phyloP scores from a whole-genome alignment of 2,888 invertebrate genomes.

The Macroteleia sp. region DNA sequence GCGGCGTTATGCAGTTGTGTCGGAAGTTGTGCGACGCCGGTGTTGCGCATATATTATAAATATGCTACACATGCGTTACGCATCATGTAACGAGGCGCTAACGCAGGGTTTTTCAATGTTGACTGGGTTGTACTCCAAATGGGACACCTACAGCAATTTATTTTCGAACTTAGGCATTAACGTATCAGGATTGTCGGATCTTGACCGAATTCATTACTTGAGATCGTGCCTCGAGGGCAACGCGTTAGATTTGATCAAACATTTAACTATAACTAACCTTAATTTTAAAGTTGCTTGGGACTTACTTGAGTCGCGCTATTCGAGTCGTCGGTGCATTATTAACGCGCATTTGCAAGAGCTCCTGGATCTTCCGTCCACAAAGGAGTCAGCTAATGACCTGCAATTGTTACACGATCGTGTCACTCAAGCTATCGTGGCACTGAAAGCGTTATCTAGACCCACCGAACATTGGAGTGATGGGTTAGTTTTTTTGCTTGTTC shows the following conservation, averaged over 20 bases:
- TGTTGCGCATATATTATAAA: too few species aligned
- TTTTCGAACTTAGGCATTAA: neutral
- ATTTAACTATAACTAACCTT: constrained; percentile 22
- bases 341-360: constrained; percentile 29
- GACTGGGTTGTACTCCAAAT: constrained; percentile 9
- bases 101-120: too few species aligned
- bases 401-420: constrained; percentile 44
- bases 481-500: constrained; percentile 35
- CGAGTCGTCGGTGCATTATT: constrained; percentile 34
- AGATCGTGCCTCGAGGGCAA: constrained; percentile 3
- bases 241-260: constrained; percentile 12
- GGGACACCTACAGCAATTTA: constrained; percentile 6
- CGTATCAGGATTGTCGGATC: neutral
- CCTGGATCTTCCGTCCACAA: constrained; percentile 18
- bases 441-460: constrained; percentile 35
- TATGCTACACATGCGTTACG: too few species aligned
- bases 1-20: too few species aligned
- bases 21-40: too few species aligned
- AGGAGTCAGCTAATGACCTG: constrained; percentile 18
- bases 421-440: constrained; percentile 10
- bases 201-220: constrained; percentile 8
- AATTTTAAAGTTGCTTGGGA: constrained; percentile 47
- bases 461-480: constrained; percentile 47
- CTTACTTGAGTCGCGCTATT: constrained; percentile 32
- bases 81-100: too few species aligned